Conservation (phyloP, 2,888 invertebrate genomes). For the Cerastis rubricosa region DNA sequence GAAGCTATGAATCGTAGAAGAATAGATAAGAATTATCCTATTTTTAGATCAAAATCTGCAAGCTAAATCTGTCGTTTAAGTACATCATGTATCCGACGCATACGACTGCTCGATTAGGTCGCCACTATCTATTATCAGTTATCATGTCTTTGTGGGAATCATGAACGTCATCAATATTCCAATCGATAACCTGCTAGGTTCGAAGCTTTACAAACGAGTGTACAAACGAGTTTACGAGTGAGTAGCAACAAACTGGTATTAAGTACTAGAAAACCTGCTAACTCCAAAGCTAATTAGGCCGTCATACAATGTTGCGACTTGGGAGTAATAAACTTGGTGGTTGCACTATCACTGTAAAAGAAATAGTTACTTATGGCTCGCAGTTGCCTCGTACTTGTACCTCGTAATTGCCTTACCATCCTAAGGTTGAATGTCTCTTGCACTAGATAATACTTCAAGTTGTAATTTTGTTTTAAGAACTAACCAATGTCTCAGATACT, state of each 20-base stretch:
- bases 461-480: background rate
- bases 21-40: background rate
- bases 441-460: background rate
- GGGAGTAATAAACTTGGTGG: constrained; percentile 6
- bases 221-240: background rate
- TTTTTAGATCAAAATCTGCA: background rate
- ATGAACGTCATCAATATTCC: background rate
- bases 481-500: background rate
- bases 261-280: background rate
- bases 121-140: background rate
- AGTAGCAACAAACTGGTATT: background rate
- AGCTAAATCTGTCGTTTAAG: background rate
- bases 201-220: background rate
- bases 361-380: background rate
- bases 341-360: background rate
- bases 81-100: background rate
- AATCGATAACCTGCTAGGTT: background rate
- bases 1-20: background rate
- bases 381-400: background rate
- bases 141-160: background rate
- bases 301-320: background rate
- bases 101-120: too few species aligned
- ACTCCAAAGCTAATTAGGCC: too few species aligned
- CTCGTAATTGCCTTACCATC: background rate
- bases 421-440: background rate